These are phyloP conservation scores for Entomobrya proxima DNA, from an alignment of 2,888 invertebrate species.

Conservation along the genomic window DNA sequence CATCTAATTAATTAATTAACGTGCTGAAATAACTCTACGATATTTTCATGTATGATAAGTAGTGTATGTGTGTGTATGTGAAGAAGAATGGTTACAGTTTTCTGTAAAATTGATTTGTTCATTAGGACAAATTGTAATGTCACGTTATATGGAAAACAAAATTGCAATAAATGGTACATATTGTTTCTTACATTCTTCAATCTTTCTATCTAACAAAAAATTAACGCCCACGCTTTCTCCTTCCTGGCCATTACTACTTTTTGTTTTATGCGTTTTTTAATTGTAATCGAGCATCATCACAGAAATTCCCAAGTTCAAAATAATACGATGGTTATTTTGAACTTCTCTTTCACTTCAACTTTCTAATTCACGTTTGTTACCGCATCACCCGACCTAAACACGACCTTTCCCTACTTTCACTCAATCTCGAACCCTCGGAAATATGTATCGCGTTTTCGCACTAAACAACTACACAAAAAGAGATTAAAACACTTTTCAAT, in stretches of 20 bases:
- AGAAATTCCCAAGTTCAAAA: slow-evolving; percentile 67
- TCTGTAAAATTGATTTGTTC: slow-evolving; percentile 4
- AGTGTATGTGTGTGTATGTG: neutral
- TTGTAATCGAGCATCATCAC: slow-evolving; percentile 69
- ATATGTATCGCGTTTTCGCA: neutral
- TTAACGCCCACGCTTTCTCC: neutral
- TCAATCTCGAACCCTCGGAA: too few relatives aligned
- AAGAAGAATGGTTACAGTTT: neutral
- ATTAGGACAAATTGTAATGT: slow-evolving; percentile 35
- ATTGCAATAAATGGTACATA: slow-evolving; percentile 46
- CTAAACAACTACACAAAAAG: slow-evolving; percentile 11
- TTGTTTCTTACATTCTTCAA: slow-evolving; percentile 24
- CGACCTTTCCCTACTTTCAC: slow-evolving; percentile 1
- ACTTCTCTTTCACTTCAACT: slow-evolving; percentile 53
- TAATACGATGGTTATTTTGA: slow-evolving; percentile 17
- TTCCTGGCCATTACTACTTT: slow-evolving; percentile 31
- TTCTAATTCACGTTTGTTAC: neutral
- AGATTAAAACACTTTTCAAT: slow-evolving; percentile 3
- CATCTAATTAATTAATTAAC: slow-evolving; percentile 14
- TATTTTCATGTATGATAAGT: slow-evolving; percentile 48
- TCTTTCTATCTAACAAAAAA: neutral
- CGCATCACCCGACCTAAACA: neutral
- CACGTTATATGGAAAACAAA: slow-evolving; percentile 53
- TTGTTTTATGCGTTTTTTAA: slow-evolving; percentile 63
- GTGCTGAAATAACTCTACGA: slow-evolving; percentile 10